Percentiles rank a stretch among this genome's conserved stretches.
Conservation (phyloP, 2,888 invertebrate genomes). For the Cerastis leucographa region DNA sequence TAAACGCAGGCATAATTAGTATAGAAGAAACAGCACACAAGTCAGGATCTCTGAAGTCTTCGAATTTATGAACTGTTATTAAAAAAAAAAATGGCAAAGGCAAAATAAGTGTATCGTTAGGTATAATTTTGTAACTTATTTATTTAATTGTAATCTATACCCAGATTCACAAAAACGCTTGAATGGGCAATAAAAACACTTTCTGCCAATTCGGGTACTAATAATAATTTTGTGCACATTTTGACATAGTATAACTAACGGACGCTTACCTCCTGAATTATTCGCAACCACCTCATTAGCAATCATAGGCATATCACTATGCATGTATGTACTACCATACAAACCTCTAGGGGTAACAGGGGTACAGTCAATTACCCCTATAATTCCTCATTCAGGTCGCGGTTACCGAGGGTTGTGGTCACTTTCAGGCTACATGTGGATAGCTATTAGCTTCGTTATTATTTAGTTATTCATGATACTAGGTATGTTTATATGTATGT, state of each 20-base stretch:
- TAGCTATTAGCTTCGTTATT: slow-evolving; percentile 14
- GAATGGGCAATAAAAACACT: not conserved
- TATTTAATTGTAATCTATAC: no score
- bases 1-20: not conserved
- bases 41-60: not conserved
- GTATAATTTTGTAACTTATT: not conserved
- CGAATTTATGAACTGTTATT: not conserved
- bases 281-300: slow-evolving; percentile 7
- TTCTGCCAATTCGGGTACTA: not conserved
- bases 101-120: not conserved
- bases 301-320: slow-evolving; percentile 16
- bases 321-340: not conserved
- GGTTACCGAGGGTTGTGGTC: slow-evolving; percentile 31
- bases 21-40: not conserved
- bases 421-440: slow-evolving; percentile 10
- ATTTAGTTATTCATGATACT: slow-evolving; percentile 16
- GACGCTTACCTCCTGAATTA: slow-evolving; percentile 16
- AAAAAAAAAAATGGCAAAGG: not conserved
- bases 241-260: not conserved
- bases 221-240: not conserved
- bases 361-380: slow-evolving; percentile 17
- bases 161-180: not conserved
- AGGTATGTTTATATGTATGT: slow-evolving; percentile 34
- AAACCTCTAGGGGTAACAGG: slow-evolving; percentile 1
- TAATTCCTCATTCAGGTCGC: slow-evolving; percentile 3